Base-by-base conservation (phyloP, 1,140 invertebrate genomes). In the Asobara japonica region DNA sequence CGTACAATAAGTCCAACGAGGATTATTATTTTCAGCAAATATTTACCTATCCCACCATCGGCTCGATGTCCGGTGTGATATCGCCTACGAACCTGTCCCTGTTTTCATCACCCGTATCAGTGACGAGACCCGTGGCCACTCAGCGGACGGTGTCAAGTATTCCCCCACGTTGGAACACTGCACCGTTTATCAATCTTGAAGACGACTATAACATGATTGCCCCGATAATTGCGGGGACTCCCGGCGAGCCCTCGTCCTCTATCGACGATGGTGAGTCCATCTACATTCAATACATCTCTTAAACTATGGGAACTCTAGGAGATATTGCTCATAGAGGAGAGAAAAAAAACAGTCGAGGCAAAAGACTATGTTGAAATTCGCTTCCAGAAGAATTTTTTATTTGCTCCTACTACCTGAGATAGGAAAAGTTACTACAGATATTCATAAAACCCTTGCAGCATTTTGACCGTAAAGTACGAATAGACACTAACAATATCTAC, bases 131-230 rank as follows among this genome's bases (percentile, higher is more conserved):
- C 75, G 87, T 91, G 73, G 85, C 89, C 79, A 84, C 90, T 84
- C 82, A 88, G 87, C 80, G 85, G 76, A 80, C 85, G 3, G 83
- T 87, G 29, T 72, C 87, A 69, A 91, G 91, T 78, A 88, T 92
- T 75, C 89, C 94, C 77, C 89, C 94, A 31, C 89, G 96, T 74
- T 98, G 96, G 96, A 97, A 94, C 78, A 89, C 90, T 5, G 90
- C 92, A 27, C 93, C 94, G 16, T 95, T 97, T 84, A 94, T 97
- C 77, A 93, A 92, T 38, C 85, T 97, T 69, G 96, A 98, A 81
- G 96, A 98, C 81, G 96, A 98, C 86, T 97, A 98, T 86, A 94
- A 93, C 79, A 96, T 95, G 88, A 95, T 97, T 45, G 85, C 83
- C 7, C 86, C 86, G 56, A 87, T 87, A 62, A 87, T 87, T 75